These are phyloP conservation scores for Lepidonotus clava DNA, from an alignment of 2,888 invertebrate species.

Conservation along the genomic window DNA sequence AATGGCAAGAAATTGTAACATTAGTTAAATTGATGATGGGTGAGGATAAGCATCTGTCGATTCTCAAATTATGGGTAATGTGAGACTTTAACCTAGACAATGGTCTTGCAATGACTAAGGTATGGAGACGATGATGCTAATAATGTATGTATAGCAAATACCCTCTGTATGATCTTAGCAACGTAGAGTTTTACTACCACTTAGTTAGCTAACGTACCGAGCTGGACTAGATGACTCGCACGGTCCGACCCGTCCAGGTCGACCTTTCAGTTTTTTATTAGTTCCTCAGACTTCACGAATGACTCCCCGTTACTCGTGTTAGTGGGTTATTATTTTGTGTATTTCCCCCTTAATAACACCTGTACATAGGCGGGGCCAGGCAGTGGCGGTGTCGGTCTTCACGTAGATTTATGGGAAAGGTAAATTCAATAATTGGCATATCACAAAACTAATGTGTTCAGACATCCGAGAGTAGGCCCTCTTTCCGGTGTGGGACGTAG, in stretches of 20 bases:
- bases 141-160: constrained; percentile 22
- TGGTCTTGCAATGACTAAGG: background rate
- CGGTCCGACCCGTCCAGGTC: background rate
- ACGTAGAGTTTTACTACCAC: constrained; percentile 44
- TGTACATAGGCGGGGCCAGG: no score
- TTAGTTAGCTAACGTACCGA: constrained; percentile 19
- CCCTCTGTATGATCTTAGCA: constrained; percentile 7
- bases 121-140: no score
- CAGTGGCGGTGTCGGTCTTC: no score
- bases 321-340: no score
- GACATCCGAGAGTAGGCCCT: no score
- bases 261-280: background rate
- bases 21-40: background rate
- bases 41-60: background rate
- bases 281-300: background rate
- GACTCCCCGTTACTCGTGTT: no score
- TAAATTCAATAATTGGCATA: no score
- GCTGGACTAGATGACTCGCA: background rate
- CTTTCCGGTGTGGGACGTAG: no score
- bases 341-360: no score
- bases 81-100: background rate
- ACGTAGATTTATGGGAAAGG: no score
- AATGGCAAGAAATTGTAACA: no score
- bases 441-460: background rate
- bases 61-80: background rate